phyloP scores from a whole-genome alignment of 2,797 vertebrate genomes.

The Acestrorhynchus altus region DNA sequence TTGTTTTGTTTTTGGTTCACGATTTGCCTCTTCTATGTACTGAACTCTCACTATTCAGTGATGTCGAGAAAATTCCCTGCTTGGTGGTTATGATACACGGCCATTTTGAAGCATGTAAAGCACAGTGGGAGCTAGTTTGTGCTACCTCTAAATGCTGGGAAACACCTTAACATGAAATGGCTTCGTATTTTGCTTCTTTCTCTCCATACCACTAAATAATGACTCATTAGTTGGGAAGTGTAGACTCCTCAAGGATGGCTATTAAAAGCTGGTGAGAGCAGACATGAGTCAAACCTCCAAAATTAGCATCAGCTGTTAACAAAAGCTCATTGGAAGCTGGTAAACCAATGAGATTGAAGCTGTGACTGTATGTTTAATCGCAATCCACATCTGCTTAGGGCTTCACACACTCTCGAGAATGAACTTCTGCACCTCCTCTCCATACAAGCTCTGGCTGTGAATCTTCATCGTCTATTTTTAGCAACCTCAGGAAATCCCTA shows the following conservation, averaged over 20 bases:
- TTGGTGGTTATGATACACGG: too few relatives aligned
- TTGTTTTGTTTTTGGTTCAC: too few relatives aligned
- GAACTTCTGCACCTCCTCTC: background rate
- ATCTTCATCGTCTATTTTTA: conserved; percentile 20
- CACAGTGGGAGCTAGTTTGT: too few relatives aligned
- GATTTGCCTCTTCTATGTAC: too few relatives aligned
- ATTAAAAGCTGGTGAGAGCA: background rate
- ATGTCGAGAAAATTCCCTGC: too few relatives aligned
- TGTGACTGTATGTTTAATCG: background rate
- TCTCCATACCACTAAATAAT: background rate
- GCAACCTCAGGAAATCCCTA: conserved; percentile 1
- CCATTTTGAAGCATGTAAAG: too few relatives aligned
- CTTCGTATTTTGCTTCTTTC: background rate
- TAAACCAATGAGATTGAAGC: background rate
- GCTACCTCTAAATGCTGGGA: too few relatives aligned
- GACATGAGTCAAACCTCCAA: background rate
- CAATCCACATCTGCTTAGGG: background rate
- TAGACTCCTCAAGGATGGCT: background rate
- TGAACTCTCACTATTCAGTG: too few relatives aligned
- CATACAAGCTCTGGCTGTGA: background rate
- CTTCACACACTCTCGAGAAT: background rate
- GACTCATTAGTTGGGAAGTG: too few relatives aligned
- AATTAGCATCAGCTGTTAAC: background rate
- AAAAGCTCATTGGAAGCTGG: background rate
- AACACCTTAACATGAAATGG: too few relatives aligned